Percentiles rank a stretch among this genome's conserved stretches.
Evolutionary conservation across 2,888 invertebrate species (phyloP).

Genomic region (Tiliacea aurago): DNA sequence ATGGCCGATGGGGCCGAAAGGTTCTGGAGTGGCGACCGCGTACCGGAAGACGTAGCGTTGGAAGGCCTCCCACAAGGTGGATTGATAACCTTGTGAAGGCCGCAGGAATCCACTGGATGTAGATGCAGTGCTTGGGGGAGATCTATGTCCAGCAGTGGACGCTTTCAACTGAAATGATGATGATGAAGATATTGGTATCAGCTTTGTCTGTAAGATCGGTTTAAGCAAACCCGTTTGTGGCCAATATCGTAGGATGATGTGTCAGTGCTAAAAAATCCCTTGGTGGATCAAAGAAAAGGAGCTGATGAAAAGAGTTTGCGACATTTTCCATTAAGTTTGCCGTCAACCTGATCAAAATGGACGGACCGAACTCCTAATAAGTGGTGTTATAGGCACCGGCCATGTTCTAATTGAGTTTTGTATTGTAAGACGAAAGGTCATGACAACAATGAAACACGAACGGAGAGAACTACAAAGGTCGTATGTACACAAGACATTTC

Average conservation of each 20-base stretch:
- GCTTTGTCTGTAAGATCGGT: no score
- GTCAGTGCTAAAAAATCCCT: neutral
- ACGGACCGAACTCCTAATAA: neutral
- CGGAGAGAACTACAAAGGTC: constrained; percentile 23
- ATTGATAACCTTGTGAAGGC: no score
- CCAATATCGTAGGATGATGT: neutral
- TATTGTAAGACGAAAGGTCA: constrained; percentile 26
- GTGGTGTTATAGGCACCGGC: neutral
- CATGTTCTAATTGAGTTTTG: constrained; percentile 8
- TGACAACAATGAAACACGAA: constrained; percentile 18
- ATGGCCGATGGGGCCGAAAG: no score
- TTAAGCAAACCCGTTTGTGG: neutral
- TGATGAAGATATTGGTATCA: neutral
- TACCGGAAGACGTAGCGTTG: no score
- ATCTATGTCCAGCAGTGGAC: no score
- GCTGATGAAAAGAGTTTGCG: neutral
- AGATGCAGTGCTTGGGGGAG: no score
- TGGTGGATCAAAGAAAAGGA: neutral
- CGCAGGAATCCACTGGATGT: no score
- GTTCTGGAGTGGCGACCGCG: no score
- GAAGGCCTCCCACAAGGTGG: no score
- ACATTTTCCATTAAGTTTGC: neutral
- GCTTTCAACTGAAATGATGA: no score
- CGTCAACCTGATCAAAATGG: neutral
- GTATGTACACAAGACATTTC: constrained; percentile 10